Evolutionary conservation across 2,888 invertebrate genomes (phyloP), one percentile per base, ranked within the genome.

Genomic region (Cistogaster globosa): DNA sequence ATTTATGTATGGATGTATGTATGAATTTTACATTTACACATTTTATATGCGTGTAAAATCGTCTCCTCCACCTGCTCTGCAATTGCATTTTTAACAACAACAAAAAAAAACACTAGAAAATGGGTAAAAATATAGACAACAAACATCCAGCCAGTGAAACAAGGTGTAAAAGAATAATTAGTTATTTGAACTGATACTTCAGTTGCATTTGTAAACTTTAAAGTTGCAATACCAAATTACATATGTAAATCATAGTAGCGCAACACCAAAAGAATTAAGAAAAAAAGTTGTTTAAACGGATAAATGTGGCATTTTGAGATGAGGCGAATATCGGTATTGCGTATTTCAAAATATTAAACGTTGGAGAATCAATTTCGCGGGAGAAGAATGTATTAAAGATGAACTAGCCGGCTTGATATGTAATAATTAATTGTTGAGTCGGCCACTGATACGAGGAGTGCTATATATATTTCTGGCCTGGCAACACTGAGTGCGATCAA

Each of bases 21-120:
- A 32, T 8, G 32, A 5, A 32, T 32, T 67, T 68, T 42, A 18
- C 2, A 51, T 58, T 57, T 83, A 62, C 57, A 55, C 51, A 62
- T 57, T 42, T 22, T 42, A 26, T 36, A 69, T 22, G 60, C 26
- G 22, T n/a, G n/a, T 42, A 38, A 80, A 42, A 75, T 58, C 42
- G 12, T 32, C 60, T 63, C 58, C 78, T 79, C 48, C 74, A 83
- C 83, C 83, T 83, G 83, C 78, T 83, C 48, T 67, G 62, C 60
- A 45, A 63, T 36, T 58, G 22, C 26, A 65, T 26, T 60, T 60
- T 83, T n/a, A 62, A 38, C 12, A 62, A 45, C 3, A 53, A 36
- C 32, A 57, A 36, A 32, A 2, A 26, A 26, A 26, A 26, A 26
- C n/a, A n/a, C n/a, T n/a, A 16, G 60, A 42, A 57, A 38, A 48